phyloP scores from a whole-genome alignment of 2,888 invertebrate species.

The Notodonta dromedarius region DNA sequence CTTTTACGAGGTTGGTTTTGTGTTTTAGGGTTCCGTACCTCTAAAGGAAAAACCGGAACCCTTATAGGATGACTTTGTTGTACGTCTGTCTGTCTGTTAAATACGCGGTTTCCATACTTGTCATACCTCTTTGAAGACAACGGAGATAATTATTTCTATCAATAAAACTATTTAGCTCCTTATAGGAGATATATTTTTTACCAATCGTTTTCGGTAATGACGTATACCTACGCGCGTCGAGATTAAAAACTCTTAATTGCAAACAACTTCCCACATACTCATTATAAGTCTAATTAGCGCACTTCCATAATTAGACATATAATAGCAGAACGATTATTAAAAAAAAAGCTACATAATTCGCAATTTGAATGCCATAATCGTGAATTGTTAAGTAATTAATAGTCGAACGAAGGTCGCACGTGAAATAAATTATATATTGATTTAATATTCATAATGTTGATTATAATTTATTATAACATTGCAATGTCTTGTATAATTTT shows the following conservation, averaged over 20 bases:
- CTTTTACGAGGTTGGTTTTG: too few relatives aligned
- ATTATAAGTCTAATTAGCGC: slow-evolving; percentile 58
- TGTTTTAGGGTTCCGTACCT: too few relatives aligned
- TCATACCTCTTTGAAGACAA: too few relatives aligned
- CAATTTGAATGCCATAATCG: slow-evolving; percentile 67
- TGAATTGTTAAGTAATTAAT: slow-evolving; percentile 68
- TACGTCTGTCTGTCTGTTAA: too few relatives aligned
- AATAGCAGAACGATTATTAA: slow-evolving; percentile 57
- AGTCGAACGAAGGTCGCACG: slow-evolving; percentile 52
- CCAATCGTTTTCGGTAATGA: slow-evolving; percentile 30
- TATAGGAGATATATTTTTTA: slow-evolving; percentile 17
- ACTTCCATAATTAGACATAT: slow-evolving; percentile 52
- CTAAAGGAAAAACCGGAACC: too few relatives aligned
- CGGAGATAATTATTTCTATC: too few relatives aligned
- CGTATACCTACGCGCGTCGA: slow-evolving; percentile 23
- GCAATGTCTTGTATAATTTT: slow-evolving; percentile 27
- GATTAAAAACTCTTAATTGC: slow-evolving; percentile 36
- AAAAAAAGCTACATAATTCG: slow-evolving; percentile 60
- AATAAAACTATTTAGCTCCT: not conserved
- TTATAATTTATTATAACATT: slow-evolving; percentile 47
- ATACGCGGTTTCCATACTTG: too few relatives aligned
- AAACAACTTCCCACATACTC: slow-evolving; percentile 43
- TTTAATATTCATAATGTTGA: slow-evolving; percentile 49
- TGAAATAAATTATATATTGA: slow-evolving; percentile 65
- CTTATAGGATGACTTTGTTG: too few relatives aligned